Evolutionary conservation across 2,797 vertebrate genomes (phyloP), one percentile per base, ranked within the genome.

Genomic region (Coccyzus lansbergi): DNA sequence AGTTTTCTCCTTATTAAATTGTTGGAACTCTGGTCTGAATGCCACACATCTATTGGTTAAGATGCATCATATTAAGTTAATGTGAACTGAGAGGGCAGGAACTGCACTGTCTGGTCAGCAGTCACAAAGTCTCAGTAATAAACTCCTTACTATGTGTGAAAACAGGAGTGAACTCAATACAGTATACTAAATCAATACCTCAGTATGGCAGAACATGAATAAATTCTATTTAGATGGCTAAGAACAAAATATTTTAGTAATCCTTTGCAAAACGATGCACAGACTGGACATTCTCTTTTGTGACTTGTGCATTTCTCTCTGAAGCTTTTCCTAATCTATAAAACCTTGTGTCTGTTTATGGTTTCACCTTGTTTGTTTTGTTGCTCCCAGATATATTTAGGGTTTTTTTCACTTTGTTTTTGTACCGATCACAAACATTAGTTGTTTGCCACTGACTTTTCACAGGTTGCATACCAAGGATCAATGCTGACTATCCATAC

Each of bases 231-330:
- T 29, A 64, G 25, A 81, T 40, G 7, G 71, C 46, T 58, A 83
- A 84, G 26, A 76, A 81, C 69, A 18, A 34, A 76, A 53, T 13
- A 83, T 42, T 92, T 79, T 15, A 84, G n/a, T 46, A 93, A 86
- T 25, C 33, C 36, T 68, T 62, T 46, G 29, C 2, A 5, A 76
- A 70, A 74, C 59, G 70, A 55, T 29, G 58, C 44, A 59, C 24
- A 65, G 69, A 68, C 8, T 36, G 18, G 55, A 48, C 51, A 52
- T 14, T 15, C 4, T 56, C 21, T 59, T 83, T 55, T 25, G 31
- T 7, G 15, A 63, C 59, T 36, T 25, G 38, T 7, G n/a, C 70
- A 65, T 44, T 81, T 80, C 63, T 44, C 72, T 31, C n/a, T 10
- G 12, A 19, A 92, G n/a, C 16, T n/a, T 21, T 89, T 83, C 44